Evolutionary conservation across 2,888 invertebrate genomes (phyloP).

Genomic region (Chromoteleia sp.): DNA sequence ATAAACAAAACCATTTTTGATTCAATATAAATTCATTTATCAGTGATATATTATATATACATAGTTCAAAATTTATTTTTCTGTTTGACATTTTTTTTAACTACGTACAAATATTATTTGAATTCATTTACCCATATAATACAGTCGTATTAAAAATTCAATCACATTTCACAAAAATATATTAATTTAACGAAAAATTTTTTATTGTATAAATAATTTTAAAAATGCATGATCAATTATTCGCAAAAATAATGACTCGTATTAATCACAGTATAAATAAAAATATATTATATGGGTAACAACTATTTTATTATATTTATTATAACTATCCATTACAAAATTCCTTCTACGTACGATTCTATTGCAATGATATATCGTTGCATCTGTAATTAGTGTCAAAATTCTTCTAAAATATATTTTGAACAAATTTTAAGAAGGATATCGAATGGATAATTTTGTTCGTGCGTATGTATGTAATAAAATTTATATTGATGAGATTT

Average conservation of each 20-base stretch:
- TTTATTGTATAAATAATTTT: background rate
- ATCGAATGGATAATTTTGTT: constrained; percentile 32
- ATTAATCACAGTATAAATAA: no score
- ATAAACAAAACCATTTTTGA: background rate
- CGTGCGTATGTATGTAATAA: constrained; percentile 11
- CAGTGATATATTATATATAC: constrained; percentile 51
- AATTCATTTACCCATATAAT: constrained; percentile 21
- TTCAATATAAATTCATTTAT: constrained; percentile 61
- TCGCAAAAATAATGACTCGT: no score
- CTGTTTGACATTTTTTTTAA: constrained; percentile 34
- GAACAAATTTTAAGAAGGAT: background rate
- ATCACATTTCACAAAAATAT: no score
- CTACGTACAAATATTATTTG: constrained; percentile 37
- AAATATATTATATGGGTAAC: constrained; percentile 36
- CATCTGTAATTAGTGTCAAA: no score
- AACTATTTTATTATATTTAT: constrained; percentile 34
- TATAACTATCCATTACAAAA: constrained; percentile 28
- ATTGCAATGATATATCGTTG: background rate
- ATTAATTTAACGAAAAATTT: no score
- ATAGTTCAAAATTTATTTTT: constrained; percentile 30
- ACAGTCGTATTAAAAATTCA: constrained; percentile 1
- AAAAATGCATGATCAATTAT: no score
- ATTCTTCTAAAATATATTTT: no score
- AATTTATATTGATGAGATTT: constrained; percentile 8
- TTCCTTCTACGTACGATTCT: background rate